Percentiles rank a stretch among this genome's conserved stretches.
phyloP scores from a whole-genome alignment of 2,888 invertebrate species.

The Eugnorisma glareosa region DNA sequence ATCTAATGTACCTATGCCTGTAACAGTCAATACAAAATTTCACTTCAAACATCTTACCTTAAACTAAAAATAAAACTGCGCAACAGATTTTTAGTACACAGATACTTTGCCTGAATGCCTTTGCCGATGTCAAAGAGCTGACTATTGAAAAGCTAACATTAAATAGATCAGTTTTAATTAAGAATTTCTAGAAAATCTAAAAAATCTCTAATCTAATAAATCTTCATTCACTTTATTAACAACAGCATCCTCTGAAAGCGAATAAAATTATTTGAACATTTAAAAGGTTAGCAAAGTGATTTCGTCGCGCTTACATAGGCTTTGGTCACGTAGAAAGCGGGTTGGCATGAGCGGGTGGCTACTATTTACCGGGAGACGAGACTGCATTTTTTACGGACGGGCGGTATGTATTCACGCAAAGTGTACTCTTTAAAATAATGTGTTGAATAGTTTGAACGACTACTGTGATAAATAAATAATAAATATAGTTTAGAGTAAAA shows the following conservation, averaged over 20 bases:
- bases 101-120: slow-evolving; percentile 15
- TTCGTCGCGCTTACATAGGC: slow-evolving; percentile 21
- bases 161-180: slow-evolving; percentile 56
- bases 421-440: background rate
- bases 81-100: background rate
- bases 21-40: background rate
- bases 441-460: background rate
- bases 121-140: slow-evolving; percentile 26
- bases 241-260: slow-evolving; percentile 36
- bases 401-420: background rate
- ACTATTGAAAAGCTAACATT: slow-evolving; percentile 28
- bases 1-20: background rate
- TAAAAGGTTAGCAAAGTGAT: slow-evolving; percentile 53
- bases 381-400: background rate
- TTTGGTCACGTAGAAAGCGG: slow-evolving; percentile 18
- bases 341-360: background rate
- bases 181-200: slow-evolving; percentile 33
- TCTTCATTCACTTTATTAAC: slow-evolving; percentile 45
- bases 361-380: background rate
- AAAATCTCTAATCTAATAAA: slow-evolving; percentile 50
- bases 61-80: background rate
- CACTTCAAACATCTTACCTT: background rate
- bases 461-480: background rate
- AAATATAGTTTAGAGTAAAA: background rate
- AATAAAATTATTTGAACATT: slow-evolving; percentile 56